phyloP scores from a whole-genome alignment of 2,113 vertebrate species.

The Diadophis punctatus region DNA sequence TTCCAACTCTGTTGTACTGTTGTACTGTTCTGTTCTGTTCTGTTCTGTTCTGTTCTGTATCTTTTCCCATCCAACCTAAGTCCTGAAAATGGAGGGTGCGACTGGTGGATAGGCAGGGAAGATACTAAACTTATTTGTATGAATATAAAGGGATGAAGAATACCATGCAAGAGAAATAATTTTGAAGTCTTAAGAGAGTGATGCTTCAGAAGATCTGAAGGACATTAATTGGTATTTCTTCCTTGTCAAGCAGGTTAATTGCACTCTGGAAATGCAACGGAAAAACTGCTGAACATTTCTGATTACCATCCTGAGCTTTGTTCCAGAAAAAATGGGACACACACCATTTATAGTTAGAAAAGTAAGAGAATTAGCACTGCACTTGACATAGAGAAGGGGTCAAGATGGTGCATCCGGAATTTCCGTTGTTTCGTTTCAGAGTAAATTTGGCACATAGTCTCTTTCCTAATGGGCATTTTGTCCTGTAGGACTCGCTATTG shows the following conservation, averaged over 20 bases:
- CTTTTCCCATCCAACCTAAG: slow-evolving; percentile 9
- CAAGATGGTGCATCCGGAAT: neutral
- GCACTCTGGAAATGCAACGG: neutral
- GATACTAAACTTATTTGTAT: slow-evolving; percentile 9
- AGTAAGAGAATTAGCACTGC: neutral
- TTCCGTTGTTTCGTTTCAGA: neutral
- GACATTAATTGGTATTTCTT: neutral
- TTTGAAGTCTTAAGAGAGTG: neutral
- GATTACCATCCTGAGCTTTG: neutral
- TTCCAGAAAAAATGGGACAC: neutral
- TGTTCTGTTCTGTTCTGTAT: too few relatives aligned
- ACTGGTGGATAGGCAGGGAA: neutral
- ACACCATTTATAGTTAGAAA: neutral
- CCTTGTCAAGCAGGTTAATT: neutral
- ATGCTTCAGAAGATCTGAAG: neutral
- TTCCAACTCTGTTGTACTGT: too few relatives aligned
- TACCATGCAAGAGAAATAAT: slow-evolving; percentile 4
- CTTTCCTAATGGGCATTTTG: neutral
- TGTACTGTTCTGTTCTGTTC: too few relatives aligned
- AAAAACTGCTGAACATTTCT: neutral
- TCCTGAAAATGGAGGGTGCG: slow-evolving; percentile 9
- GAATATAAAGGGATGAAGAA: slow-evolving; percentile 34
- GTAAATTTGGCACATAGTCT: neutral
- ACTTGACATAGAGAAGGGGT: neutral
- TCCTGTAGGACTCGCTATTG: neutral